Evolutionary conservation across 2,888 invertebrate genomes (phyloP).

Genomic region (Amblyjoppa fuscipennis): DNA sequence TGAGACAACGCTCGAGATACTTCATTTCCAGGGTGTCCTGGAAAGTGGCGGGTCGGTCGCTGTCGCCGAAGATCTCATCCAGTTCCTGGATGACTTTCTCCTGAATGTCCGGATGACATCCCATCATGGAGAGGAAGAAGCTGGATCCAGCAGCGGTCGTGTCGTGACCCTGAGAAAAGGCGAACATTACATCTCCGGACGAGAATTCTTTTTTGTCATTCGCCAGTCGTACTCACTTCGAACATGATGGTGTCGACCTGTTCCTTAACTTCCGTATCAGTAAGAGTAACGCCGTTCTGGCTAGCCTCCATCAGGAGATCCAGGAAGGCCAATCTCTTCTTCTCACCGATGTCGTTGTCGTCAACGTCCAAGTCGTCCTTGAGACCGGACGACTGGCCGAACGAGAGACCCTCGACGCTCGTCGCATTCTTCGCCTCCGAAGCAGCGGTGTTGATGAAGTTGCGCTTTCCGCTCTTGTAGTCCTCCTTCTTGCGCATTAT

Average conservation of each 20-base stretch:
- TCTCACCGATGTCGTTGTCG: slow-evolving; percentile 93
- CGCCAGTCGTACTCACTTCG: slow-evolving; percentile 87
- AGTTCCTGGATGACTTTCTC: slow-evolving; percentile 91
- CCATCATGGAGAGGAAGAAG: slow-evolving; percentile 94
- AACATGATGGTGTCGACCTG: slow-evolving; percentile 96
- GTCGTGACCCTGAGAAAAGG: slow-evolving; percentile 89
- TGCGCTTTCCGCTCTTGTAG: slow-evolving; percentile 88
- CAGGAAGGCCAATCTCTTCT: slow-evolving; percentile 94
- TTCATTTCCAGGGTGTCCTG: slow-evolving; percentile 93
- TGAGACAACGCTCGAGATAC: slow-evolving; percentile 92
- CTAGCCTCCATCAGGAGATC: slow-evolving; percentile 95
- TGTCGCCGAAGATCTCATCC: slow-evolving; percentile 92
- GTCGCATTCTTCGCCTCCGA: slow-evolving; percentile 75
- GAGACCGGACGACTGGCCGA: slow-evolving; percentile 90
- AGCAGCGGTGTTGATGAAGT: slow-evolving; percentile 77
- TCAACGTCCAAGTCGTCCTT: slow-evolving; percentile 94
- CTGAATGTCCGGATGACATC: slow-evolving; percentile 93
- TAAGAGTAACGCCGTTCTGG: slow-evolving; percentile 91
- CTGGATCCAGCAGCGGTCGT: slow-evolving; percentile 95
- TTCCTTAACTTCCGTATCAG: slow-evolving; percentile 93
- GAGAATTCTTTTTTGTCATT: not conserved
- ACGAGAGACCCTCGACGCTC: slow-evolving; percentile 89
- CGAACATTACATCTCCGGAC: not conserved
- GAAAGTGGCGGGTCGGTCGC: slow-evolving; percentile 91
- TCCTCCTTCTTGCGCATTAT: slow-evolving; percentile 92